Evolutionary conservation across 1,140 invertebrate species (phyloP).

Genomic region (Trichonephila inaurata): DNA sequence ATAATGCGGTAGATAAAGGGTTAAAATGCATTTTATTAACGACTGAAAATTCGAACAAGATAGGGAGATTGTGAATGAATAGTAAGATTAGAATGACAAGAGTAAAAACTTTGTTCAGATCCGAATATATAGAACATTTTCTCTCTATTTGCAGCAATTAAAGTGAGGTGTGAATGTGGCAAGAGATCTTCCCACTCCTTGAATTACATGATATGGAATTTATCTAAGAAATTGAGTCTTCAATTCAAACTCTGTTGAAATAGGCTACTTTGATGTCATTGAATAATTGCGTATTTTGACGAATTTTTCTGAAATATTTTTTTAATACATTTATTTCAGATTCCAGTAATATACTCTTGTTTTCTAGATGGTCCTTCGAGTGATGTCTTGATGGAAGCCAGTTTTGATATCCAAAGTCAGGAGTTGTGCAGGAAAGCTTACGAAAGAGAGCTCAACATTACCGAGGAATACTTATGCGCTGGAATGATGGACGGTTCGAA

Average conservation of each 20-base stretch:
- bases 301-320: not conserved
- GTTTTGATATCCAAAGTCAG: conserved; percentile 71
- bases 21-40: too few relatives aligned
- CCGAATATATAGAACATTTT: too few relatives aligned
- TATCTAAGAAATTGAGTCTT: not conserved
- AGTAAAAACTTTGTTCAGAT: too few relatives aligned
- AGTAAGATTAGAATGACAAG: too few relatives aligned
- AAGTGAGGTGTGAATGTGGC: too few relatives aligned
- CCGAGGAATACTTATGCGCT: conserved; percentile 85
- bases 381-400: conserved; percentile 71
- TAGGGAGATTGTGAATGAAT: too few relatives aligned
- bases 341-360: not conserved
- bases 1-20: too few relatives aligned
- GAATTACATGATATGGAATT: not conserved
- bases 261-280: not conserved
- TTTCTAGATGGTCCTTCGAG: conserved; percentile 65
- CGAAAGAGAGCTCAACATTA: conserved; percentile 71
- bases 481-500: conserved; percentile 93
- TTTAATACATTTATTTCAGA: not conserved
- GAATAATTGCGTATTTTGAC: not conserved
- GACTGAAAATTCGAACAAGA: too few relatives aligned
- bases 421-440: conserved; percentile 64
- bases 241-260: not conserved
- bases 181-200: too few relatives aligned
- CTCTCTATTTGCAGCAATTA: too few relatives aligned